A percentile compares a stretch with the other conserved stretches of the same genome.
Conservation (phyloP, 2,888 invertebrate species). For the Fragum sueziense region DNA sequence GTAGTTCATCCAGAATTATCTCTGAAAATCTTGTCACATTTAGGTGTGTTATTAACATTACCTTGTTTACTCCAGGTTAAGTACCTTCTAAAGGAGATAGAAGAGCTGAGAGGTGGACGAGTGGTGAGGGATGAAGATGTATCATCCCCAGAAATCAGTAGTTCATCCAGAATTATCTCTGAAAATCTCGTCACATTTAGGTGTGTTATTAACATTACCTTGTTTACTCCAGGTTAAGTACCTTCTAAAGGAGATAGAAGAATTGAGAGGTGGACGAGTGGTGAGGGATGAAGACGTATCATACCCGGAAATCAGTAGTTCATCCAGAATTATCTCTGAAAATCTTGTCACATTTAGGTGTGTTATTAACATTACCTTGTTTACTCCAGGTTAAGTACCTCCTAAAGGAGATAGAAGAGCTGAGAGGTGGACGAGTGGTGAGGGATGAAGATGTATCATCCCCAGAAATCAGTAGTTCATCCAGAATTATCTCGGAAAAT, state of each 20-base stretch:
- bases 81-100: constrained; percentile 91
- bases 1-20: constrained; percentile 84
- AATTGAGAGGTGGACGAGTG: constrained; percentile 87
- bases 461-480: constrained; percentile 76
- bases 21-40: constrained; percentile 94
- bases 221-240: constrained; percentile 80
- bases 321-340: constrained; percentile 87
- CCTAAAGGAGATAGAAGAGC: constrained; percentile 92
- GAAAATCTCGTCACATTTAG: constrained; percentile 93
- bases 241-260: constrained; percentile 92
- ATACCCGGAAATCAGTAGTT: constrained; percentile 74
- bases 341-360: constrained; percentile 91
- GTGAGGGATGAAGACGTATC: constrained; percentile 71
- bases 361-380: no score
- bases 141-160: constrained; percentile 74
- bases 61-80: background rate
- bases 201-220: no score
- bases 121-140: constrained; percentile 69
- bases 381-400: constrained; percentile 84
- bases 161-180: constrained; percentile 85
- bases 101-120: constrained; percentile 89
- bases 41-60: no score
- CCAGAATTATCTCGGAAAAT: constrained; percentile 88
- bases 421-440: constrained; percentile 86
- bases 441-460: constrained; percentile 71